Base-by-base conservation (phyloP, 2,797 vertebrate genomes). In the Diplodus puntazzo region DNA sequence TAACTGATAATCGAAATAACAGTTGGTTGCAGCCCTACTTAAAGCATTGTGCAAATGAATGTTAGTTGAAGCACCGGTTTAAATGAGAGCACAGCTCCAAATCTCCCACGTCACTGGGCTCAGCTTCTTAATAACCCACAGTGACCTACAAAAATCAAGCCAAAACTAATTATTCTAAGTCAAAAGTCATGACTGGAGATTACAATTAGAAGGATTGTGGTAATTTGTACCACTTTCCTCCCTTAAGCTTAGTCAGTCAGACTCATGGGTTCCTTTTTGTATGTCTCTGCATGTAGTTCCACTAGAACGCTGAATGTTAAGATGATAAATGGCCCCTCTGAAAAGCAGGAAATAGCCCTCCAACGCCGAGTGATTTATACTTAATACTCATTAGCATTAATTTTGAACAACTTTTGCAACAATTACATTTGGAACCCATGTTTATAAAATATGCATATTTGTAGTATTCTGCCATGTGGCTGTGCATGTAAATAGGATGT, bases 371-470 rank as follows among this genome's bases (percentile, higher is more conserved):
- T n/a, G 73, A 84, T 53, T 50, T 52, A 63, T 25, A 43, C 69
- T 59, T 54, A 71, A 64, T 68, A 58, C 61, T 85, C 75, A 77
- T 81, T 81, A 77, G 73, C 64, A 73, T 84, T 23, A n/a, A 68
- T 81, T 73, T 84, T 74, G 82, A 46, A 83, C 30, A 60, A 8
- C 17, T 6, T 71, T 59, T 63, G 52, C 42, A 68, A 45, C 46
- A 64, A 50, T 77, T 77, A 73, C n/a, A 73, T 68, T 64, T 57
- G 66, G 55, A 80, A 64, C 8, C 30, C 10, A 13, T 72, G 71
- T 74, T 76, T 57, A 20, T 73, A 34, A 83, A 69, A 79, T 59
- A 34, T 42, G 63, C 60, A 73, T 25, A 64, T 60, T 64, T 72
- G 62, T 62, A 52, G 55, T 64, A 25, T 53, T 43, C 46, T 13